Base-by-base conservation (phyloP, 2,113 vertebrate species). In the Spea multiplicata region DNA sequence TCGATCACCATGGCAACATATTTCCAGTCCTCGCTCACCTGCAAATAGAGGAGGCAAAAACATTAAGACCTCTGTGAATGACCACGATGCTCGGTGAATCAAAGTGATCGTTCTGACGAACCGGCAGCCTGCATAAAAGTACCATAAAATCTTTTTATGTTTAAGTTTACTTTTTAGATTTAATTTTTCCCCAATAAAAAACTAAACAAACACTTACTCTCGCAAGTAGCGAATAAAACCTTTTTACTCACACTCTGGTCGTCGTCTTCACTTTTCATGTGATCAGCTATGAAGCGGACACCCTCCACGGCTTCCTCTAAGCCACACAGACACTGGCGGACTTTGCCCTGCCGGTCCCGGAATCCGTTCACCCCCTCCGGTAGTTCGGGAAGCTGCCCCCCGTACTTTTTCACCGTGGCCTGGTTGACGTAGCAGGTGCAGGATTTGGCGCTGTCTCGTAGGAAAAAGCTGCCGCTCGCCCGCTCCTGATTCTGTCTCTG, bases 1-100 rank as follows among this genome's bases (percentile, higher is more conserved):
- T 98, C 96, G 3, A 97, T 98, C 86, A 99, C 96, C 96, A 98
- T 98, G 89, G 96, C 96, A 5, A 98, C 96, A 0, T 98, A 99
- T 83, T 99, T 99, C 97, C 97, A 99, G 90, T 99, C 97, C 85
- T 99, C 97, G 10, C 95, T 96, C 85, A 98, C 96, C 97, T 99
- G 90, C 3, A 5, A 1, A 76, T 61, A 79, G 44, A 2, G 0
- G 17, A 48, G 57, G 67, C 3, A 9, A 30, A 30, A 30, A 30
- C 52, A 30, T 30, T 30, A 1, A 30, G 30, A 30, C 30, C 30
- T 30, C 30, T 30, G 30, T 1, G 30, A 30, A 30, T 2, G 30
- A 30, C 2, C 30, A 30, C 30, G 30, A 30, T 30, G 30, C 30
- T 30, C 30, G 2, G 30, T 2, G 30, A 30, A 30, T 30, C 30